Evolutionary conservation across 2,113 vertebrate genomes (phyloP), one percentile per base, ranked within the genome.

Genomic region (Peromyscus leucopus): DNA sequence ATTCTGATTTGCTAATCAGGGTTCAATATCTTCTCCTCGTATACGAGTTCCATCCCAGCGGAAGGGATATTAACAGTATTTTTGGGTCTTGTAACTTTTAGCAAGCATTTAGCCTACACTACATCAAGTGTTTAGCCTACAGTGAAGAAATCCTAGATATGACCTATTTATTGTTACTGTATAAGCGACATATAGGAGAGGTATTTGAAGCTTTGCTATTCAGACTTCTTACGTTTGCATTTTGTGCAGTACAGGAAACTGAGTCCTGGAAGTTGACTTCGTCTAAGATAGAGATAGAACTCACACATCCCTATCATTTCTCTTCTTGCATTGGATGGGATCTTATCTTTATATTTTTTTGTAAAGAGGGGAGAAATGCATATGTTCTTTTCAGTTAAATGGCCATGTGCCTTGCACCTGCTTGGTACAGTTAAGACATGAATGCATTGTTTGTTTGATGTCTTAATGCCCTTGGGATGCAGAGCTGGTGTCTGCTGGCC

Each of bases 31-130:
- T 96, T 1, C 82, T 61, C 26, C 15, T 92, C 21, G 95, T 5
- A 46, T 83, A 13, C 79, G 93, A 84, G 78, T 94, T 65, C 94
- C 93, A 97, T 95, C 86, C 51, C 89, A 92, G 84, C 21, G 57
- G 21, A 75, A 88, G 46, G 79, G 17, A 57, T 83, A 76, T 5
- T 46, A 97, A 69, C 42, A 90, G 24, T 0, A 15, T 10, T 69
- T 90, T 96, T 94, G 90, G 15, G 19, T 90, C 80, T 92, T 91
- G 21, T 85, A 89, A 79, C 15, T 71, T 93, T 90, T 42, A 24
- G 26, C 13, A 89, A 76, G 17, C 85, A 82, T 55, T 88, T 75
- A 96, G 85, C 88, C 12, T 11, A 9, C 8, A 15, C 46, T 55
- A 63, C 75, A 72, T 79, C 63, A 79, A 46, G 16, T 87, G 94